Percentiles rank a stretch among this genome's conserved stretches.
Conservation (phyloP, 2,888 invertebrate species). For the Seladonia tumulorum region DNA sequence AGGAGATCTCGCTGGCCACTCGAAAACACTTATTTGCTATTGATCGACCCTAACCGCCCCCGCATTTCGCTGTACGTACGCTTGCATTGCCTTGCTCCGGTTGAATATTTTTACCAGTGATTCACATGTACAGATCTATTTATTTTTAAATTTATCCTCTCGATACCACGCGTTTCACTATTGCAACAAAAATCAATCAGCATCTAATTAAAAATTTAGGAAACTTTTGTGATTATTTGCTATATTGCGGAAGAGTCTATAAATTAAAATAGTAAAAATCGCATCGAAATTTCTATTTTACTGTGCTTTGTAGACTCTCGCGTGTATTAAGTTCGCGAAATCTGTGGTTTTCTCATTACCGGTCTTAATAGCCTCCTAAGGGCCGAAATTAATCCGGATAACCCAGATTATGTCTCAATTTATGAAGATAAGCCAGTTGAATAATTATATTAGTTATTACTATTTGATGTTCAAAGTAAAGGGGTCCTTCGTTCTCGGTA, state of each 20-base stretch:
- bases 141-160: background rate
- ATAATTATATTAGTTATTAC: conserved; percentile 1
- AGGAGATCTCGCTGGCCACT: conserved; percentile 3
- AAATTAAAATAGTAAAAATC: background rate
- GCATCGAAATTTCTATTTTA: background rate
- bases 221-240: too few species aligned
- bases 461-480: background rate
- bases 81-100: background rate
- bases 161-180: background rate
- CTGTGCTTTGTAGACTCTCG: background rate
- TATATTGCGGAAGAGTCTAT: background rate
- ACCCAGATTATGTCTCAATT: background rate
- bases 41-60: background rate
- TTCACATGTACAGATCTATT: background rate
- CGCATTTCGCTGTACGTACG: background rate
- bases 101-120: background rate
- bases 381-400: background rate
- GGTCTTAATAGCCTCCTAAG: background rate
- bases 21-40: conserved; percentile 17
- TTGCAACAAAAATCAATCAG: background rate
- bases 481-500: background rate
- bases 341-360: background rate
- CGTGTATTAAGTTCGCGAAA: background rate
- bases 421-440: background rate
- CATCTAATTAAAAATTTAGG: background rate